Conservation (phyloP, 1,140 invertebrate species). For the Anastatus disparis region DNA sequence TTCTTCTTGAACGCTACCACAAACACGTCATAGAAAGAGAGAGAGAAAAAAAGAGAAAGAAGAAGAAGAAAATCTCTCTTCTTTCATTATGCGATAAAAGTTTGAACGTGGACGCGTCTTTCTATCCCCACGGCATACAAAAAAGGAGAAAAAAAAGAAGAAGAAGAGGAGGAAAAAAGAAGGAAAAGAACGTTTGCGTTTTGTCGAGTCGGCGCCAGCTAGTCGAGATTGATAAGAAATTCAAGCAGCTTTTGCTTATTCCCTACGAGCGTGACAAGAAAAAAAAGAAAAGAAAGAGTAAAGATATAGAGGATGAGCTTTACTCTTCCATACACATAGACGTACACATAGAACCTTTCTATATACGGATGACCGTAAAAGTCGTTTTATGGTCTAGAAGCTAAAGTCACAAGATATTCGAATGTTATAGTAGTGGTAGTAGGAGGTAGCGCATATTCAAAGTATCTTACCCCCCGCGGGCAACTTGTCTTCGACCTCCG, state of each 20-base stretch:
- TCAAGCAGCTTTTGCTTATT: not conserved
- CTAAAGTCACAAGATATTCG: not conserved
- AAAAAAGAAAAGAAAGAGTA: not conserved
- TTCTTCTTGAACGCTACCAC: too few relatives aligned
- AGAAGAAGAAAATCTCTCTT: too few relatives aligned
- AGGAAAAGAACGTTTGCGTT: too few relatives aligned
- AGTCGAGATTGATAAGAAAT: constrained; percentile 9
- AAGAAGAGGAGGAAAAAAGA: too few relatives aligned
- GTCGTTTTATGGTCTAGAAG: constrained; percentile 12
- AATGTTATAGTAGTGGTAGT: not conserved
- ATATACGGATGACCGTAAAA: constrained; percentile 6
- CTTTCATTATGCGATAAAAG: constrained; percentile 1
- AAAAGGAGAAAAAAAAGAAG: not conserved
- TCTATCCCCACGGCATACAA: too few relatives aligned
- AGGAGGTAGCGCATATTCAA: not conserved
- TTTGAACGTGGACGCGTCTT: too few relatives aligned
- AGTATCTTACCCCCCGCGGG: not conserved
- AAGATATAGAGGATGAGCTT: not conserved
- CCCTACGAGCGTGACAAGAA: not conserved
- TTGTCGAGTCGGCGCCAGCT: too few relatives aligned
- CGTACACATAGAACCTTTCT: too few relatives aligned
- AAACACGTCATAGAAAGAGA: too few relatives aligned
- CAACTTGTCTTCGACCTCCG: not conserved
- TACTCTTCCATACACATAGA: not conserved
- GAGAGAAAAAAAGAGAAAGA: too few relatives aligned